These are phyloP conservation scores for Ostrea denselamellosa DNA, from an alignment of 1,140 invertebrate species.

Conservation along the genomic window DNA sequence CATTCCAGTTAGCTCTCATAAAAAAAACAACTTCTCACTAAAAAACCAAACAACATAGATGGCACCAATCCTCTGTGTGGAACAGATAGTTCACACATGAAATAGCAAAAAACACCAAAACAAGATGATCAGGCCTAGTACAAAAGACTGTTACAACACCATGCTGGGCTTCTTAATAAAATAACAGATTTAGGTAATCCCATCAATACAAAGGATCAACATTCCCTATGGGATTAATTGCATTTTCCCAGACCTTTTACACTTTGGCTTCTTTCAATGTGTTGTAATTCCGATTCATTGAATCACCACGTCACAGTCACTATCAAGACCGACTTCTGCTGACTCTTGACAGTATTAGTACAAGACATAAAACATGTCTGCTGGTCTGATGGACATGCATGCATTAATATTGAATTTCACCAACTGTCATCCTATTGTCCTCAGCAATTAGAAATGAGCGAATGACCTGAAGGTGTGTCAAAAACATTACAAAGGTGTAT, in stretches of 20 bases:
- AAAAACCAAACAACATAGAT: not conserved
- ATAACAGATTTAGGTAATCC: conserved; percentile 28
- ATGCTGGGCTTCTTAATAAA: not conserved
- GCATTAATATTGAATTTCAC: not conserved
- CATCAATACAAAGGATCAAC: conserved; percentile 35
- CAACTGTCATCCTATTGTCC: conserved; percentile 24
- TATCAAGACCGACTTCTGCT: not conserved
- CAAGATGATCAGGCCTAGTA: not conserved
- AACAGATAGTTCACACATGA: not conserved
- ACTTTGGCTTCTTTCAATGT: not conserved
- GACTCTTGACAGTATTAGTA: not conserved
- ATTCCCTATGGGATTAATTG: not conserved
- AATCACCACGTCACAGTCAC: not conserved
- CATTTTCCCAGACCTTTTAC: conserved; percentile 29
- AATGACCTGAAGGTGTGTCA: not conserved
- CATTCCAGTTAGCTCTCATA: not conserved
- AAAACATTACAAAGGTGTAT: not conserved
- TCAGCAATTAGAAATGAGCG: not conserved
- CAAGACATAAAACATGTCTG: not conserved
- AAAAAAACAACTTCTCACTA: not conserved
- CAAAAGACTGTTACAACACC: not conserved
- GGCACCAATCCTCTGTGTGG: not conserved
- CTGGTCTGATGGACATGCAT: conserved; percentile 8
- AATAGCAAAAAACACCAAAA: not conserved
- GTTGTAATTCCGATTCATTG: not conserved